Conservation (phyloP, 2,113 vertebrate species). For the Amia ocellicauda region DNA sequence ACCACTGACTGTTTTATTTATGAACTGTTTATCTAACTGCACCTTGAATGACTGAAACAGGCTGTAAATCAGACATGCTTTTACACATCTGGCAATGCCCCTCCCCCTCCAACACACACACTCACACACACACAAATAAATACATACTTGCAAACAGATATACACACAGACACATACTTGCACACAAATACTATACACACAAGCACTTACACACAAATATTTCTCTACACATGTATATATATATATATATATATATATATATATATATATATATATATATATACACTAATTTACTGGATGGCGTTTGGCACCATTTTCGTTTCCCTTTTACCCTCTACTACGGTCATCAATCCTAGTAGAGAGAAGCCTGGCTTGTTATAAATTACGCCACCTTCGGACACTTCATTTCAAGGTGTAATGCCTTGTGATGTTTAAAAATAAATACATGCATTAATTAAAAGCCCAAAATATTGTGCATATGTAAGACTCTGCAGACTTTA, state of each 20-base stretch:
- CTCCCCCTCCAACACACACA: not conserved
- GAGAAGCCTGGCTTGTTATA: not conserved
- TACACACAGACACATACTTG: too few relatives aligned
- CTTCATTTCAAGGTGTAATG: too few relatives aligned
- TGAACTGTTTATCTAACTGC: not conserved
- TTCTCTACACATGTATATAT: slow-evolving; percentile 19
- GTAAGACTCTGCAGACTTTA: too few relatives aligned
- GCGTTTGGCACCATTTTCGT: not conserved
- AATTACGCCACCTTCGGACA: too few relatives aligned
- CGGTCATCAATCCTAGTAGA: not conserved
- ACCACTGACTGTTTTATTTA: not conserved
- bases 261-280: slow-evolving; percentile 13
- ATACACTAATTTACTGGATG: not conserved
- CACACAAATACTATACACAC: not conserved
- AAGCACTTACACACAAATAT: not conserved
- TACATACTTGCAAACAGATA: not conserved
- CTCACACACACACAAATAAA: slow-evolving; percentile 6
- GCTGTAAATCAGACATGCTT: not conserved
- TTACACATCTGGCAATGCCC: not conserved
- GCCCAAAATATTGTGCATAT: too few relatives aligned
- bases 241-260: slow-evolving; percentile 7
- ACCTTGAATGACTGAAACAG: not conserved
- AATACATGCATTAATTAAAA: too few relatives aligned
- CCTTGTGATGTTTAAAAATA: too few relatives aligned
- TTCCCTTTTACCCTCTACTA: not conserved